phyloP scores from a whole-genome alignment of 2,888 invertebrate species.

The Drosophila formosana region DNA sequence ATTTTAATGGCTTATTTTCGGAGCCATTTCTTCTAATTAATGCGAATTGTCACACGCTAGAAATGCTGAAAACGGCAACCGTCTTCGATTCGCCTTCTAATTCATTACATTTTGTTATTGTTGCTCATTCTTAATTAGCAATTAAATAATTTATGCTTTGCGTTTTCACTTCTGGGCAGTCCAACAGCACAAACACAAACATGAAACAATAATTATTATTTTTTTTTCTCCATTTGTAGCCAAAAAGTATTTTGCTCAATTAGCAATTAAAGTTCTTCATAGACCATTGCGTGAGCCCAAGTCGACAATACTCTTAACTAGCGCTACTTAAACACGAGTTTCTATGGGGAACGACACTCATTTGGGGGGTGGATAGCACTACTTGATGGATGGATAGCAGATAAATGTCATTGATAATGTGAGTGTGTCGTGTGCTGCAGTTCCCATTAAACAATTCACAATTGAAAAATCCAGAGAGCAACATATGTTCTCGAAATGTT shows the following conservation, averaged over 20 bases:
- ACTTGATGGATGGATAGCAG: conserved; percentile 52
- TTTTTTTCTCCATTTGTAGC: conserved; percentile 41
- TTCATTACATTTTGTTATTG: conserved; percentile 64
- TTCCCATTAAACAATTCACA: background rate
- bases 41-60: conserved; percentile 81
- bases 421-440: conserved; percentile 32
- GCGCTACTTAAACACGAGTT: conserved; percentile 8
- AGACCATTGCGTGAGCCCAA: conserved; percentile 68
- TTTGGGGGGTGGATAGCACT: conserved; percentile 53
- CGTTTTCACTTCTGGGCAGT: conserved; percentile 60
- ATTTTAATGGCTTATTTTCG: conserved; percentile 72
- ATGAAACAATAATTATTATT: conserved; percentile 76
- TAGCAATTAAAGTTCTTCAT: conserved; percentile 75
- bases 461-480: background rate
- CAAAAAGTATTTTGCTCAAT: conserved; percentile 72
- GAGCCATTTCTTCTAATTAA: conserved; percentile 78
- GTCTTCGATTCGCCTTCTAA: conserved; percentile 74
- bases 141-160: conserved; percentile 81
- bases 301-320: conserved; percentile 28
- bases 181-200: conserved; percentile 43
- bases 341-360: conserved; percentile 16
- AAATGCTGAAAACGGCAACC: conserved; percentile 48
- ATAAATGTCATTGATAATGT: conserved; percentile 41
- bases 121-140: conserved; percentile 77
- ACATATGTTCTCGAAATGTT: background rate